These are phyloP conservation scores for Doris montereyensis DNA, from an alignment of 2,888 invertebrate species.

Conservation along the genomic window DNA sequence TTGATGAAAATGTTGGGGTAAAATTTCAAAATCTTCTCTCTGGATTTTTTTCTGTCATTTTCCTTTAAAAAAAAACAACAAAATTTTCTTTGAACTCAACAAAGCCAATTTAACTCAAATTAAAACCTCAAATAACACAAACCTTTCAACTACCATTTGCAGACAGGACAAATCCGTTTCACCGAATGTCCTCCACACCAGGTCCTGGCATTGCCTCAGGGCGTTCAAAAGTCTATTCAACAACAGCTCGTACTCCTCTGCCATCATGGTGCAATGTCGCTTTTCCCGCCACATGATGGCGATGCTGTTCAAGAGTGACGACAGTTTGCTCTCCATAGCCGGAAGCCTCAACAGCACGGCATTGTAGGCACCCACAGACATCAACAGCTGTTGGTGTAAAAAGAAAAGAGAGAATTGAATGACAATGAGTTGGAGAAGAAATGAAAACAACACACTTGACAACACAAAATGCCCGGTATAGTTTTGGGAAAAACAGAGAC, in stretches of 20 bases:
- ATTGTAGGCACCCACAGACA: constrained; percentile 56
- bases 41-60: too few relatives aligned
- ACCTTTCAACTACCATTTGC: constrained; percentile 92
- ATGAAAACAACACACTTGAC: too few relatives aligned
- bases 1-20: too few relatives aligned
- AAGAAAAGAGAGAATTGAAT: too few relatives aligned
- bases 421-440: too few relatives aligned
- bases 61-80: too few relatives aligned
- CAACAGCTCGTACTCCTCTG: constrained; percentile 87
- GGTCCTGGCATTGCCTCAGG: constrained; percentile 82
- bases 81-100: too few relatives aligned
- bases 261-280: constrained; percentile 85
- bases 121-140: too few relatives aligned
- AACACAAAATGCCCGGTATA: too few relatives aligned
- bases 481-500: too few relatives aligned
- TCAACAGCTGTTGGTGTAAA: constrained; percentile 56
- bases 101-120: too few relatives aligned
- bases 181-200: constrained; percentile 76
- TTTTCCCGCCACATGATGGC: constrained; percentile 85
- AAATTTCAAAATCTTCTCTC: too few relatives aligned
- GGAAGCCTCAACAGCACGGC: constrained; percentile 61
- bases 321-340: constrained; percentile 75
- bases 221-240: constrained; percentile 88
- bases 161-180: constrained; percentile 82
- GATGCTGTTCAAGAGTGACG: constrained; percentile 86